Conservation (phyloP, 2,888 invertebrate genomes). For the Saturnia pavonia region DNA sequence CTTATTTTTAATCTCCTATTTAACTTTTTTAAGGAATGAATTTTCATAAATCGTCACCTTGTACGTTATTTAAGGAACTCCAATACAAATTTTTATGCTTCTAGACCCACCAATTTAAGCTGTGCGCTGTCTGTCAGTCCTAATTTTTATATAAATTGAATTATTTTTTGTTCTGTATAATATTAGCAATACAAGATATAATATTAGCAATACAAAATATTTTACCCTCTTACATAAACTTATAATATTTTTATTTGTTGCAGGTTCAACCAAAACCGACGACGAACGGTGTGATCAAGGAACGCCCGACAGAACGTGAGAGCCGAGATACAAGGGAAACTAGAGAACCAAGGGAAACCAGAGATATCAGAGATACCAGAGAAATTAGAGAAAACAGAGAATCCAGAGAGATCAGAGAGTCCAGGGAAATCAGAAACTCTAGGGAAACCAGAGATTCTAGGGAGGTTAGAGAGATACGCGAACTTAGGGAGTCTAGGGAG, state of each 20-base stretch:
- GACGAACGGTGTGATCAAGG: conserved; percentile 75
- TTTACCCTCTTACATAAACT: too few relatives aligned
- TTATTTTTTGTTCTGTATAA: too few relatives aligned
- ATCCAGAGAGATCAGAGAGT: conserved; percentile 21
- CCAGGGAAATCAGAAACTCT: conserved; percentile 45
- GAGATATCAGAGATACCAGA: conserved; percentile 40
- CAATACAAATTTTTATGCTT: too few relatives aligned
- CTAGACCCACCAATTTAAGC: too few relatives aligned
- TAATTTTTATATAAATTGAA: too few relatives aligned
- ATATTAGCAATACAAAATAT: too few relatives aligned
- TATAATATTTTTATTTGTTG: conserved; percentile 24
- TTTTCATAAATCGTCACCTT: too few relatives aligned
- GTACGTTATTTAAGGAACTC: too few relatives aligned
- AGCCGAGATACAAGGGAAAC: conserved; percentile 25
- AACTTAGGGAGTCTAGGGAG: conserved; percentile 52
- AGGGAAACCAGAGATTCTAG: conserved; percentile 45
- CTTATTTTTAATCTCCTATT: too few relatives aligned
- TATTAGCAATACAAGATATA: too few relatives aligned
- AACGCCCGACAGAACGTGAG: conserved; percentile 61
- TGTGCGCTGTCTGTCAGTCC: too few relatives aligned
- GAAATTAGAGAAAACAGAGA: conserved; percentile 45
- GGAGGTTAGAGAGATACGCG: conserved; percentile 38
- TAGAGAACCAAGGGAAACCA: conserved; percentile 37
- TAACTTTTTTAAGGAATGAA: too few relatives aligned
- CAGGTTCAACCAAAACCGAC: conserved; percentile 77